These are phyloP conservation scores for Eretmocerus hayati DNA, from an alignment of 2,888 invertebrate species.

Conservation along the genomic window DNA sequence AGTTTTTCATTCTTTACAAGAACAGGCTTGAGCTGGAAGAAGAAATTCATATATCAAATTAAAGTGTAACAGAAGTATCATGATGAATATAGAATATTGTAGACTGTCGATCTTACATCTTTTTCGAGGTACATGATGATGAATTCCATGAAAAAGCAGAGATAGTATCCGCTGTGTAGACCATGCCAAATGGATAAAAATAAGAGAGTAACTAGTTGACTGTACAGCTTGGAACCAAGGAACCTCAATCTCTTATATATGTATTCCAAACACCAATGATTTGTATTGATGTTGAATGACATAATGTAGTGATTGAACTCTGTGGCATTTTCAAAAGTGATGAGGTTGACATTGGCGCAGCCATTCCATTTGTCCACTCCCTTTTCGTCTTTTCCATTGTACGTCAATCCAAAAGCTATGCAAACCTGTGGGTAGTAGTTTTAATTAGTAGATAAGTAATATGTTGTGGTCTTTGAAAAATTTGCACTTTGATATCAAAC, in stretches of 20 bases:
- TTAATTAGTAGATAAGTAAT: slow-evolving; percentile 12
- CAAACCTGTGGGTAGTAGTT: too few species aligned
- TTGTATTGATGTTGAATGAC: slow-evolving; percentile 94
- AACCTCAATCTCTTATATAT: slow-evolving; percentile 90
- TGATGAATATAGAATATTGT: not conserved
- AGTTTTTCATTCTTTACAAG: slow-evolving; percentile 51
- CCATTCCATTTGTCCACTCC: slow-evolving; percentile 75
- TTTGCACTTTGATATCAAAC: slow-evolving; percentile 12
- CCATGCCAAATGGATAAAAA: slow-evolving; percentile 98
- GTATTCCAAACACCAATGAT: slow-evolving; percentile 89
- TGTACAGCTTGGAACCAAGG: slow-evolving; percentile 61
- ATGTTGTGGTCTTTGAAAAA: not conserved
- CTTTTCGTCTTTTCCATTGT: slow-evolving; percentile 64
- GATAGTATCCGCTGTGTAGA: slow-evolving; percentile 87
- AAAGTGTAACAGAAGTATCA: not conserved
- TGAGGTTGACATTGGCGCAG: slow-evolving; percentile 81
- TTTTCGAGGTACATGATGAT: slow-evolving; percentile 78
- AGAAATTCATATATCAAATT: slow-evolving; percentile 6
- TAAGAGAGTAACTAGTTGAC: slow-evolving; percentile 73
- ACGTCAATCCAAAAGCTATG: slow-evolving; percentile 68
- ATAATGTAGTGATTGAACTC: slow-evolving; percentile 81
- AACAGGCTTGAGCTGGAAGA: slow-evolving; percentile 52
- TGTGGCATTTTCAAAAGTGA: slow-evolving; percentile 72
- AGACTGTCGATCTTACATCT: slow-evolving; percentile 55
- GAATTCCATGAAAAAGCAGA: slow-evolving; percentile 88